A percentile compares a stretch with the other conserved stretches of the same genome.
phyloP scores from a whole-genome alignment of 2,797 vertebrate species.

The Ataeniobius toweri region DNA sequence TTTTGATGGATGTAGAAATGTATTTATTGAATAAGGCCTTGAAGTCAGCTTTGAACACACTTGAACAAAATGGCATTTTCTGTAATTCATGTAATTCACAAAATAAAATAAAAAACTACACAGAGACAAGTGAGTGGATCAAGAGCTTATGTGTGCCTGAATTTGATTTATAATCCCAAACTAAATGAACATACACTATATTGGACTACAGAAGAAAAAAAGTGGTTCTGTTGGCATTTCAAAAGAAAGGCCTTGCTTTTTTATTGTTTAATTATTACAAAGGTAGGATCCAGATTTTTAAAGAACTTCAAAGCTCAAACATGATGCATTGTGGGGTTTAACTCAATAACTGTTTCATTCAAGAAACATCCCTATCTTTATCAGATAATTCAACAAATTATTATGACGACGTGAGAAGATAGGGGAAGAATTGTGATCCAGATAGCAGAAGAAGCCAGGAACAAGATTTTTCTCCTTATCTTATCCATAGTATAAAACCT shows the following conservation, averaged over 20 bases:
- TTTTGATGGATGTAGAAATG: not conserved
- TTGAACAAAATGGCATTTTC: not conserved
- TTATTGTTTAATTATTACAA: not conserved
- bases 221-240: not conserved
- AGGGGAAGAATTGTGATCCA: not conserved
- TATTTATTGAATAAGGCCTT: not conserved
- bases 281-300: not conserved
- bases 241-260: not conserved
- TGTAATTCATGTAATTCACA: not conserved
- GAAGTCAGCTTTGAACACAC: not conserved
- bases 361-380: not conserved
- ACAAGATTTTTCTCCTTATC: not conserved
- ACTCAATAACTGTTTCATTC: not conserved
- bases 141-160: not conserved
- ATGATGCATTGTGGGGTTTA: not conserved
- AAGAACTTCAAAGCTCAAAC: not conserved
- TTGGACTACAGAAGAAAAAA: no score
- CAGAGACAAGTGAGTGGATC: not conserved
- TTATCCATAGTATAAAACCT: not conserved
- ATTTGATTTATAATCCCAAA: not conserved
- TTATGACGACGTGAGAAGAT: not conserved
- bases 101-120: not conserved
- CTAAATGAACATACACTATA: no score
- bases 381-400: not conserved
- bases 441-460: not conserved